Percentiles rank a stretch among this genome's conserved stretches.
Conservation (phyloP, 2,797 vertebrate genomes). For the Echiichthys vipera region DNA sequence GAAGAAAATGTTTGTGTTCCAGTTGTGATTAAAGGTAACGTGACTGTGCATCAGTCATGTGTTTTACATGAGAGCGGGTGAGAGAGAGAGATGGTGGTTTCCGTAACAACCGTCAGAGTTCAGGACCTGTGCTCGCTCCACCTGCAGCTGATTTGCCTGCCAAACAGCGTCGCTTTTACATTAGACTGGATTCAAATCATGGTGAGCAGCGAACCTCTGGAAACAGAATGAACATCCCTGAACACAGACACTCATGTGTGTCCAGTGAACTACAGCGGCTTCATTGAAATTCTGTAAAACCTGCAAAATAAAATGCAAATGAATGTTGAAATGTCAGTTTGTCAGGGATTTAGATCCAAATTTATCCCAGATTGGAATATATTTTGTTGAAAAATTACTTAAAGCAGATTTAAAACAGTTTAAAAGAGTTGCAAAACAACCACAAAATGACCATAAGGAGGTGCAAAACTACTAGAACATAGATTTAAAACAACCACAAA, state of each 20-base stretch:
- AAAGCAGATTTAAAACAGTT: too few species aligned
- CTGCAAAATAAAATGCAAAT: neutral
- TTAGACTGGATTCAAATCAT: conserved; percentile 42
- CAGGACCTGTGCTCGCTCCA: neutral
- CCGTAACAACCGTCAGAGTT: neutral
- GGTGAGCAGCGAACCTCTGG: neutral
- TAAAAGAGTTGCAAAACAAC: too few species aligned
- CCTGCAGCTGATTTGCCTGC: conserved; percentile 56
- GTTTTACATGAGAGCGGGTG: neutral
- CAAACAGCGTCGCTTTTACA: conserved; percentile 20
- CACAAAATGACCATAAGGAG: too few species aligned
- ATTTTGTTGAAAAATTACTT: too few species aligned
- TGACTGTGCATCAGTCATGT: neutral
- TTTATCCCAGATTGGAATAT: neutral
- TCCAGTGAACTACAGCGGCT: neutral
- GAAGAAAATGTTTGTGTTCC: neutral
- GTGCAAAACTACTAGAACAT: too few species aligned
- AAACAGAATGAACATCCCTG: neutral
- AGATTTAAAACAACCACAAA: too few species aligned
- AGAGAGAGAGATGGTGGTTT: conserved; percentile 2
- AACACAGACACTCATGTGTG: neutral
- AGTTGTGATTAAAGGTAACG: neutral
- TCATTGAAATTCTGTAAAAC: neutral
- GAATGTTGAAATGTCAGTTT: neutral
- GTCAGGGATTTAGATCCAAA: neutral